Evolutionary conservation across 2,113 vertebrate genomes (phyloP).

Genomic region (Jaculus jaculus): DNA sequence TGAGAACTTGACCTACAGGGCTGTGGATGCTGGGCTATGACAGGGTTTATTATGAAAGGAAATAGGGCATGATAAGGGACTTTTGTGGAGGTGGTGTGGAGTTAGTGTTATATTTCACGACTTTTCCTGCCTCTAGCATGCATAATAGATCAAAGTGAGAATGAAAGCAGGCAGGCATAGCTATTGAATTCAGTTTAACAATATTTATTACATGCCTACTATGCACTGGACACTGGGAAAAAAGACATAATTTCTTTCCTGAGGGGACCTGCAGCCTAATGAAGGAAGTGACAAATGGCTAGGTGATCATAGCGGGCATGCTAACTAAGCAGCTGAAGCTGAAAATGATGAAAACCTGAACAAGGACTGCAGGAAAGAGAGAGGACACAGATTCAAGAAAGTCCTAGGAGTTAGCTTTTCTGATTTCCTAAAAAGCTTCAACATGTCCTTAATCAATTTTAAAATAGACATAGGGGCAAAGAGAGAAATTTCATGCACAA

Average conservation of each 20-base stretch:
- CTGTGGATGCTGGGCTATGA: not conserved
- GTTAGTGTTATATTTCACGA: slow-evolving; percentile 27
- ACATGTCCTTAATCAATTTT: not conserved
- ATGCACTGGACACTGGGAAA: not conserved
- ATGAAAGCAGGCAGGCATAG: slow-evolving; percentile 1
- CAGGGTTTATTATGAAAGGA: slow-evolving; percentile 24
- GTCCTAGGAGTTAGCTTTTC: not conserved
- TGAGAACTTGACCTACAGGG: not conserved
- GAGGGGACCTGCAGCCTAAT: not conserved
- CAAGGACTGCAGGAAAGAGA: not conserved
- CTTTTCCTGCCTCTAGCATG: slow-evolving; percentile 17
- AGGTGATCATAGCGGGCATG: not conserved
- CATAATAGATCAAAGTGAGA: slow-evolving; percentile 36
- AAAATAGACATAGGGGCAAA: not conserved
- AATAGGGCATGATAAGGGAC: not conserved
- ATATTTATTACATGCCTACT: slow-evolving; percentile 49
- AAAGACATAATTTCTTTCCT: slow-evolving; percentile 43
- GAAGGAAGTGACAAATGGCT: slow-evolving; percentile 37
- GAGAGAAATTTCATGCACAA: not conserved
- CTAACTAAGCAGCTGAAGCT: not conserved
- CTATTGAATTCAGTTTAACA: slow-evolving; percentile 52
- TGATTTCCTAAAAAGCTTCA: not conserved
- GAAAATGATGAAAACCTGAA: not conserved
- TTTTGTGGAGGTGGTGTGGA: not conserved
- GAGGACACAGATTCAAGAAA: not conserved